These are phyloP conservation scores for Carterocephalus palaemon DNA, from an alignment of 2,888 invertebrate genomes.

Conservation along the genomic window DNA sequence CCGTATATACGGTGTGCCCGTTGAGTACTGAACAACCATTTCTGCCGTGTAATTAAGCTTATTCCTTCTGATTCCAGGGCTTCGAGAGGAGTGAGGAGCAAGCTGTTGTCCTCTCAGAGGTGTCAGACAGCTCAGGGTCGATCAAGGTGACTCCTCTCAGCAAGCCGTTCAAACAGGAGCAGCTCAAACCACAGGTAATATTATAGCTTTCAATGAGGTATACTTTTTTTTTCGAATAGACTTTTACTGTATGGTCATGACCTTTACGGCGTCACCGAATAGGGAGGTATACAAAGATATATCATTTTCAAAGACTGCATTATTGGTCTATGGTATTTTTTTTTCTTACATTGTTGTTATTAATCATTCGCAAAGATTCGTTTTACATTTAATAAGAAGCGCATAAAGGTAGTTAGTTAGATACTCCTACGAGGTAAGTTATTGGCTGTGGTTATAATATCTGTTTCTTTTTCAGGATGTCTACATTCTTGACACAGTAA, in stretches of 20 bases:
- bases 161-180: conserved; percentile 85
- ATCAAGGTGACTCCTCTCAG: conserved; percentile 82
- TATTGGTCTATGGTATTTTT: background rate
- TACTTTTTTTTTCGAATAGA: too few species aligned
- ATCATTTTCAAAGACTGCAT: too few species aligned
- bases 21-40: too few species aligned
- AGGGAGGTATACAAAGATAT: too few species aligned
- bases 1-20: too few species aligned
- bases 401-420: too few species aligned
- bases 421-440: too few species aligned
- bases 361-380: too few species aligned
- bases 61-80: conserved; percentile 46
- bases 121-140: conserved; percentile 83
- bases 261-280: too few species aligned
- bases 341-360: background rate
- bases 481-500: conserved; percentile 88
- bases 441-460: background rate
- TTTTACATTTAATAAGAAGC: too few species aligned
- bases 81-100: conserved; percentile 84
- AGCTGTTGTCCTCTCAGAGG: conserved; percentile 82
- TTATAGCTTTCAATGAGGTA: background rate
- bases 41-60: too few species aligned
- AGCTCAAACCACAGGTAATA: conserved; percentile 83
- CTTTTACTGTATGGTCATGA: too few species aligned
- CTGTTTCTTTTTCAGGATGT: conserved; percentile 78